Conservation (phyloP, 2,888 invertebrate genomes). For the Heliconius erato region DNA sequence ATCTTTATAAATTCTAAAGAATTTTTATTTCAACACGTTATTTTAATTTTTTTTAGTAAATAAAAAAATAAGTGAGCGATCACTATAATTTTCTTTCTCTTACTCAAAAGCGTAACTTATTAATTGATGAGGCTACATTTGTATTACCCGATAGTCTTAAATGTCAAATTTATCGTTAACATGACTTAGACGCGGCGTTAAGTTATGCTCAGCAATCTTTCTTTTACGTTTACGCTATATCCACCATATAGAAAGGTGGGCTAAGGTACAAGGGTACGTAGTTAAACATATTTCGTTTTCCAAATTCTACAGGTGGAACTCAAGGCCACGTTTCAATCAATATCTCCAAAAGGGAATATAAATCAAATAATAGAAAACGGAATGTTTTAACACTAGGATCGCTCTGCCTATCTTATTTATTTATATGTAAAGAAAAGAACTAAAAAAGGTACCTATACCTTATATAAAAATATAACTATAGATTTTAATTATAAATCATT, state of each 20-base stretch:
- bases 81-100: background rate
- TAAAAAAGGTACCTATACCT: background rate
- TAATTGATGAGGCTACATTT: background rate
- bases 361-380: background rate
- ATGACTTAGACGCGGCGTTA: no score
- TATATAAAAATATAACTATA: slow-evolving; percentile 36
- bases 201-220: no score
- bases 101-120: background rate
- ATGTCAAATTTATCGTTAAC: no score
- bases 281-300: no score
- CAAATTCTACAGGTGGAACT: no score
- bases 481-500: slow-evolving; percentile 44
- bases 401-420: background rate
- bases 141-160: no score
- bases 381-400: background rate
- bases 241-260: no score
- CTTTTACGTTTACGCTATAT: no score
- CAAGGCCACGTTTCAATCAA: background rate
- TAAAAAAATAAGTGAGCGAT: background rate
- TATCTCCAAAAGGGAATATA: background rate
- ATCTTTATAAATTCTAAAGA: background rate
- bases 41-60: background rate
- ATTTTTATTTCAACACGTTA: background rate
- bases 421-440: background rate
- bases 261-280: no score